phyloP scores from a whole-genome alignment of 2,797 vertebrate genomes.

The Scomberomorus guttatus region DNA sequence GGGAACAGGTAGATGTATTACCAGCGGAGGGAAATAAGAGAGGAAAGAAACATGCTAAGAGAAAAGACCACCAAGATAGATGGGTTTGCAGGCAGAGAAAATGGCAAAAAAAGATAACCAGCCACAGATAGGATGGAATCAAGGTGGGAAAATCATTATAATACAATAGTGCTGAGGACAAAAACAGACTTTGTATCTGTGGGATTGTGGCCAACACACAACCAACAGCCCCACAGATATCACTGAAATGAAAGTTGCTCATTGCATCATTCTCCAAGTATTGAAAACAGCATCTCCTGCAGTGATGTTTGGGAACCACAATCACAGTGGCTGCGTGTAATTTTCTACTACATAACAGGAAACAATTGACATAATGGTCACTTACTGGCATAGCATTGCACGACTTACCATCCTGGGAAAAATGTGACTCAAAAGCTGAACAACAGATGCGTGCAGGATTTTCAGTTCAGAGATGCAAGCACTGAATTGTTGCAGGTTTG shows the following conservation, averaged over 20 bases:
- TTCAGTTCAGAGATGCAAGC: neutral
- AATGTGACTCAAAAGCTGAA: slow-evolving; percentile 1
- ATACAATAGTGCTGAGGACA: neutral
- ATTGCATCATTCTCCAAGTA: slow-evolving; percentile 7
- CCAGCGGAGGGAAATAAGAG: neutral
- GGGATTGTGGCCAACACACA: neutral
- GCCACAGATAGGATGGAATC: slow-evolving; percentile 2
- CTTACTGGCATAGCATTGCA: slow-evolving; percentile 8
- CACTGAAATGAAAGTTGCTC: neutral
- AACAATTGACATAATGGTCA: slow-evolving; percentile 27
- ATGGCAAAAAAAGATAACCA: neutral
- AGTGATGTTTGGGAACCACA: neutral
- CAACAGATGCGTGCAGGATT: neutral
- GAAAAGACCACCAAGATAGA: neutral
- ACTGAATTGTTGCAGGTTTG: neutral
- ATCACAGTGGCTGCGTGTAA: neutral
- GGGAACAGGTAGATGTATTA: neutral
- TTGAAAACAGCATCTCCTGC: slow-evolving; percentile 20
- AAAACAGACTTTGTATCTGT: neutral
- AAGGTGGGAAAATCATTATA: slow-evolving; percentile 4
- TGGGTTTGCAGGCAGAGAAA: slow-evolving; percentile 4
- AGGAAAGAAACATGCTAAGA: neutral
- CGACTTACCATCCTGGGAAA: slow-evolving; percentile 7
- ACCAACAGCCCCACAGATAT: too few species aligned
- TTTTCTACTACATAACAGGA: slow-evolving; percentile 23